Evolutionary conservation across 2,113 vertebrate genomes (phyloP).

Genomic region (Malurus elegans): DNA sequence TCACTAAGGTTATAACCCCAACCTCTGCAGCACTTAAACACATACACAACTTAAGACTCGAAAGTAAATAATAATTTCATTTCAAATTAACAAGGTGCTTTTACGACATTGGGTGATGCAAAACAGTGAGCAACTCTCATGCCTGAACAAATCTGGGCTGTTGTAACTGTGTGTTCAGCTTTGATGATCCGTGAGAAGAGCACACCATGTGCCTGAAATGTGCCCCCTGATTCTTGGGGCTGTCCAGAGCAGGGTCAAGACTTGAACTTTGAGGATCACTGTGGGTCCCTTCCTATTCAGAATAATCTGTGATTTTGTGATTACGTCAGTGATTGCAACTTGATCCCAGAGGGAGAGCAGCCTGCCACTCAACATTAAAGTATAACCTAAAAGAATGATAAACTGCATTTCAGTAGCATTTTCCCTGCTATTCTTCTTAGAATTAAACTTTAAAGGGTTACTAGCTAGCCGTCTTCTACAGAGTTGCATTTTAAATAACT

Average conservation of each 20-base stretch:
- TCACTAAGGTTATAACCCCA: constrained; percentile 19
- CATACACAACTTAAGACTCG: not conserved
- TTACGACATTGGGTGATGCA: constrained; percentile 48
- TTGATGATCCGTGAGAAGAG: constrained; percentile 62
- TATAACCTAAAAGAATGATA: constrained; percentile 68
- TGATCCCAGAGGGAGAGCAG: constrained; percentile 60
- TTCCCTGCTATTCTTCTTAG: not conserved
- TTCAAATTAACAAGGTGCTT: constrained; percentile 39
- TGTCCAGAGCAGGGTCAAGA: not conserved
- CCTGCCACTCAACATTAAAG: constrained; percentile 63
- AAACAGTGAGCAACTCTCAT: constrained; percentile 50
- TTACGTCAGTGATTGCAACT: constrained; percentile 54
- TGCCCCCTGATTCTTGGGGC: not conserved
- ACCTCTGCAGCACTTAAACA: constrained; percentile 14
- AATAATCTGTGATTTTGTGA: not conserved
- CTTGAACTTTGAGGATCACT: not conserved
- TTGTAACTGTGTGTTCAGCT: constrained; percentile 67
- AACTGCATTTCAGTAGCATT: not conserved
- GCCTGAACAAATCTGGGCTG: constrained; percentile 60
- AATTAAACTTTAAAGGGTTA: not conserved
- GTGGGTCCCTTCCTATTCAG: not conserved
- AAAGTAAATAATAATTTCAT: constrained; percentile 66
- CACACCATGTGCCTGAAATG: not conserved
- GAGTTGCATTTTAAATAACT: not conserved
- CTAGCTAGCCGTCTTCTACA: not conserved